These are phyloP conservation scores for Myiotriccus ornatus DNA, from an alignment of 2,797 vertebrate species.

Conservation along the genomic window DNA sequence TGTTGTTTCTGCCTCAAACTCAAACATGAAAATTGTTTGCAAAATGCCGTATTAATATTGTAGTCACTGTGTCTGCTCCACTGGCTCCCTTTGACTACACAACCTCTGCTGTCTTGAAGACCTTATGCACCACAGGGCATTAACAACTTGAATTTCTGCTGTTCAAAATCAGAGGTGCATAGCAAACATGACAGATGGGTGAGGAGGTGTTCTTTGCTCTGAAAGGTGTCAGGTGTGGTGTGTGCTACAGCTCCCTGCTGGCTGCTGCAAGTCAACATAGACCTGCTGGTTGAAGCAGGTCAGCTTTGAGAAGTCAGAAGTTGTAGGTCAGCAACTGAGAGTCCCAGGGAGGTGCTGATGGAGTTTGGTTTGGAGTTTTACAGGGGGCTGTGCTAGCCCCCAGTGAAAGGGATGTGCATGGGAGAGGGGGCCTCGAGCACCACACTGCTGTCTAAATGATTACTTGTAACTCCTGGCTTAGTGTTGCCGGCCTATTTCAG, in stretches of 20 bases:
- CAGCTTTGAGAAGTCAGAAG: neutral
- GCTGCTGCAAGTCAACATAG: neutral
- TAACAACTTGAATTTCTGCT: neutral
- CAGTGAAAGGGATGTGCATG: fast-evolving
- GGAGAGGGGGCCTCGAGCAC: neutral
- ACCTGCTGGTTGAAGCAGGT: neutral
- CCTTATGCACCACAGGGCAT: fast-evolving
- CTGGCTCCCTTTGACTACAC: fast-evolving
- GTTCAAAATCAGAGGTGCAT: neutral
- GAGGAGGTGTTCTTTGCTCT: neutral
- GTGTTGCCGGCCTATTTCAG: neutral
- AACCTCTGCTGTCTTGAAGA: neutral
- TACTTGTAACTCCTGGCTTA: neutral
- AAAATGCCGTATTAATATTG: neutral
- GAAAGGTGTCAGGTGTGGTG: neutral
- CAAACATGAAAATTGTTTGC: neutral
- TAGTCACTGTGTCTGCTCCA: neutral
- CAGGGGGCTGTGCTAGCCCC: neutral
- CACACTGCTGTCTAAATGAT: neutral
- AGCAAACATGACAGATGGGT: fast-evolving
- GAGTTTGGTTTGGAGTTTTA: neutral
- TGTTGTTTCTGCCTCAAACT: neutral
- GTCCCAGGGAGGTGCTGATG: fast-evolving
- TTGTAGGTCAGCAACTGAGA: neutral
- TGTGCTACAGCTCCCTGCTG: neutral